Evolutionary conservation across 2,113 vertebrate species (phyloP).

Genomic region (Cololabis saira): DNA sequence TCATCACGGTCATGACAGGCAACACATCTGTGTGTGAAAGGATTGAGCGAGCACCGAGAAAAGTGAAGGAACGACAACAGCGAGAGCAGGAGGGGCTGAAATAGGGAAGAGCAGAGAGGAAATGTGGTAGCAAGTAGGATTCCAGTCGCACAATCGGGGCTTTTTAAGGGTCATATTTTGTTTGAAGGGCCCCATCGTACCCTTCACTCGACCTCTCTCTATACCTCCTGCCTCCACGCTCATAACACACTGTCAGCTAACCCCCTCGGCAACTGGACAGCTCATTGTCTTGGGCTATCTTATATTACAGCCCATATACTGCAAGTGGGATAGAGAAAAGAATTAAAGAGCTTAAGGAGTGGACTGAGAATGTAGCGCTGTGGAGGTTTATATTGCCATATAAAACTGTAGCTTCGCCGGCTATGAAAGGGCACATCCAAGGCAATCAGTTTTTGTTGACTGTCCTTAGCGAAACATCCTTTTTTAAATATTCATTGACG

Average conservation of each 20-base stretch:
- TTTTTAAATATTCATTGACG: constrained; percentile 29
- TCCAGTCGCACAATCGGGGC: constrained; percentile 43
- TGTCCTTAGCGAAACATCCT: constrained; percentile 19
- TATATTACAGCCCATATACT: constrained; percentile 68
- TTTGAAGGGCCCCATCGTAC: constrained; percentile 71
- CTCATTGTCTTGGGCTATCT: constrained; percentile 72
- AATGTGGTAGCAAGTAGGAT: constrained; percentile 63
- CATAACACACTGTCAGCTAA: constrained; percentile 55
- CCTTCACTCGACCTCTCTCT: constrained; percentile 63
- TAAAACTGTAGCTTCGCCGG: constrained; percentile 40
- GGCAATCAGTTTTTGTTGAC: constrained; percentile 14
- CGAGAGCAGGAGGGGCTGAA: constrained; percentile 18
- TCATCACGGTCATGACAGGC: constrained; percentile 78
- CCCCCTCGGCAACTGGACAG: constrained; percentile 68
- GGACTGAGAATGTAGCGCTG: constrained; percentile 53
- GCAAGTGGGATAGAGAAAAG: constrained; percentile 71
- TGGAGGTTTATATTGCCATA: constrained; percentile 52
- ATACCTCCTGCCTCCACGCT: constrained; percentile 51
- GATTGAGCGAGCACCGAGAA: constrained; percentile 61
- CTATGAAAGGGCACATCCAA: constrained; percentile 38
- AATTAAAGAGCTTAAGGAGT: constrained; percentile 69
- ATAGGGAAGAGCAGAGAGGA: constrained; percentile 33
- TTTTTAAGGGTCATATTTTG: constrained; percentile 70
- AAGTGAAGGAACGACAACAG: constrained; percentile 52
- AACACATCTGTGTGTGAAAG: constrained; percentile 79